Evolutionary conservation across 2,888 invertebrate genomes (phyloP).

Genomic region (Tinea pellionella): DNA sequence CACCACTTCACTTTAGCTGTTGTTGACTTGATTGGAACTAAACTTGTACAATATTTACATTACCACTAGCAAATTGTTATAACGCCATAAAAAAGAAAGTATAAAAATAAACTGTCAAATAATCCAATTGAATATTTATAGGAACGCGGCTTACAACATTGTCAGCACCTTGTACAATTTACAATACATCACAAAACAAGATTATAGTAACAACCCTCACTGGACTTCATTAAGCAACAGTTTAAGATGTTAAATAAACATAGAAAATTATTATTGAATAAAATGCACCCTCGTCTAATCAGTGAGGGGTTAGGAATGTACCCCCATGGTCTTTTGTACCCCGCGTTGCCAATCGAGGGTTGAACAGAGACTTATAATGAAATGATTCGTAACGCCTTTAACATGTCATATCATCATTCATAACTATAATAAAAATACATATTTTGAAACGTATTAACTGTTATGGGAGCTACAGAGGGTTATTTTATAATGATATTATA

Average conservation of each 20-base stretch:
- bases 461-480: background rate
- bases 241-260: constrained; percentile 68
- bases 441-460: constrained; percentile 43
- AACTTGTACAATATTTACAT: no score
- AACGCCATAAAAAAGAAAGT: no score
- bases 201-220: constrained; percentile 20
- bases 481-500: background rate
- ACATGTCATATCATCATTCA: constrained; percentile 64
- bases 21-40: no score
- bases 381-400: constrained; percentile 65
- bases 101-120: background rate
- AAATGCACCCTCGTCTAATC: constrained; percentile 19
- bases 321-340: background rate
- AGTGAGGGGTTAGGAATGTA: background rate
- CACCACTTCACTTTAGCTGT: no score
- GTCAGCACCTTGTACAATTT: background rate
- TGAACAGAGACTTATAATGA: background rate
- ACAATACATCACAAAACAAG: background rate
- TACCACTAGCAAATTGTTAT: background rate
- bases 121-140: background rate
- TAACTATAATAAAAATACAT: constrained; percentile 57
- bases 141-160: no score
- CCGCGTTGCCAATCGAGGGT: constrained; percentile 25
- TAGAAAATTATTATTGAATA: constrained; percentile 60
- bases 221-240: constrained; percentile 59